Evolutionary conservation across 2,888 invertebrate genomes (phyloP).

Genomic region (Hypercompe scribonia): DNA sequence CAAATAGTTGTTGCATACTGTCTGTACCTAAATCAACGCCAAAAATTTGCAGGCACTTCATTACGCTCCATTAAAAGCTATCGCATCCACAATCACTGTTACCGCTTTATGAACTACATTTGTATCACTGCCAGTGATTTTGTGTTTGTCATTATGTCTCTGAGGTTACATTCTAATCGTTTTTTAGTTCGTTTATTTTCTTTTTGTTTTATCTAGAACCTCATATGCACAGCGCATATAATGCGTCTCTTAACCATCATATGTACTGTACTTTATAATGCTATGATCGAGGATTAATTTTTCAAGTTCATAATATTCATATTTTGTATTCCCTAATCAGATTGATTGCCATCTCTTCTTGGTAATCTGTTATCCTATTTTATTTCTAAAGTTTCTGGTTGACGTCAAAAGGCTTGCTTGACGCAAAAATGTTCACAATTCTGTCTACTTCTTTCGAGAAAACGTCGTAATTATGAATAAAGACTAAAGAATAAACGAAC

Average conservation of each 20-base stretch:
- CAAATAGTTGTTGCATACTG: neutral
- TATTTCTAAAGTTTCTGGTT: too few relatives aligned
- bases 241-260: too few relatives aligned
- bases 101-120: slow-evolving; percentile 17
- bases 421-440: neutral
- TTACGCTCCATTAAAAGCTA: slow-evolving; percentile 37
- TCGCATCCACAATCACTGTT: slow-evolving; percentile 14
- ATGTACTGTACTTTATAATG: too few relatives aligned
- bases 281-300: too few relatives aligned
- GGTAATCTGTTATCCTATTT: too few relatives aligned
- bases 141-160: neutral
- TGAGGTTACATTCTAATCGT: neutral
- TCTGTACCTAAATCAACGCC: slow-evolving; percentile 12
- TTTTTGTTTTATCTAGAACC: too few relatives aligned
- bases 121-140: slow-evolving; percentile 13
- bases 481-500: neutral
- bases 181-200: neutral
- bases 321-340: too few relatives aligned
- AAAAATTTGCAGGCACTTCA: slow-evolving; percentile 44
- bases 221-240: neutral
- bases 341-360: too few relatives aligned
- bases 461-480: neutral
- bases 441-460: neutral
- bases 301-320: too few relatives aligned
- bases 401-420: too few relatives aligned